Conservation (phyloP, 2,888 invertebrate genomes). For the Dynastes tityus region DNA sequence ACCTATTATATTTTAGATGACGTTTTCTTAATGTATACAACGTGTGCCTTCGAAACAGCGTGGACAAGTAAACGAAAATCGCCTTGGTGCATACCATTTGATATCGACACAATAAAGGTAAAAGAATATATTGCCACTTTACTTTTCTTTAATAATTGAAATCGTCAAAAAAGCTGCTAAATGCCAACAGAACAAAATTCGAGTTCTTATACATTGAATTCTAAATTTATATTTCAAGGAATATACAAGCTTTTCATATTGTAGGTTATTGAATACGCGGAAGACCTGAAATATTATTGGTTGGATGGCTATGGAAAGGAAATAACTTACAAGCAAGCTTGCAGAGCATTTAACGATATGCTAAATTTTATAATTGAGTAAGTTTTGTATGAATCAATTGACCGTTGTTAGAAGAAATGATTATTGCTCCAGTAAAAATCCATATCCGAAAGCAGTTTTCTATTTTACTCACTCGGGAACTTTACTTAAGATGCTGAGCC, state of each 20-base stretch:
- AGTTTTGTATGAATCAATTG: slow-evolving; percentile 58
- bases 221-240: not conserved
- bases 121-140: not conserved
- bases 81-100: slow-evolving; percentile 87
- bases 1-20: slow-evolving; percentile 70
- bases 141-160: too few species aligned
- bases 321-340: slow-evolving; percentile 83
- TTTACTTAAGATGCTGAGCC: slow-evolving; percentile 82
- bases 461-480: slow-evolving; percentile 91
- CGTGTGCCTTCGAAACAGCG: slow-evolving; percentile 89
- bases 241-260: slow-evolving; percentile 54
- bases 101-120: slow-evolving; percentile 75
- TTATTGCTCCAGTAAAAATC: slow-evolving; percentile 59
- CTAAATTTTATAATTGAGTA: slow-evolving; percentile 79
- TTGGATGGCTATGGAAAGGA: slow-evolving; percentile 86
- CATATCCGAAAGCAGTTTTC: slow-evolving; percentile 71
- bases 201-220: not conserved
- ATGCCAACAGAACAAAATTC: not conserved
- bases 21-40: slow-evolving; percentile 78
- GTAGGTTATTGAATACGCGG: slow-evolving; percentile 81
- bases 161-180: too few species aligned
- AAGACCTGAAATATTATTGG: slow-evolving; percentile 88
- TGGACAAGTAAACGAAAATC: slow-evolving; percentile 78
- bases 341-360: slow-evolving; percentile 81
- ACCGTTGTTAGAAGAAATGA: slow-evolving; percentile 5